Evolutionary conservation across 2,797 vertebrate genomes (phyloP).

Genomic region (Acanthurus leucopareius): DNA sequence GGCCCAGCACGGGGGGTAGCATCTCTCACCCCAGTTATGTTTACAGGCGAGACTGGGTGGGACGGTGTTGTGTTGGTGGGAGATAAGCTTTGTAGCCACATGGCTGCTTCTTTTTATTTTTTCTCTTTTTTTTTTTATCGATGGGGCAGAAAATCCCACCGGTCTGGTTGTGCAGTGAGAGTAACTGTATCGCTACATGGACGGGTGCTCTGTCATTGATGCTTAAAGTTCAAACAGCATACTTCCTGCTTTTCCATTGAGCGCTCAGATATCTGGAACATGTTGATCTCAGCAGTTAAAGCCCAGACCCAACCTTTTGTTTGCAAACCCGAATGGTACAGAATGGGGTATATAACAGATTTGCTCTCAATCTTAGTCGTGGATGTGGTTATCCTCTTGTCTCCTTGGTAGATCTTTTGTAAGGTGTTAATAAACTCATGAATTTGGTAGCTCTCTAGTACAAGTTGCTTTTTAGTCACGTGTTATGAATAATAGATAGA

Average conservation of each 20-base stretch:
- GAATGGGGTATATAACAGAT: constrained; percentile 7
- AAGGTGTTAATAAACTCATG: background rate
- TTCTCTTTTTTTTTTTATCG: constrained; percentile 27
- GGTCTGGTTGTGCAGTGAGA: constrained; percentile 48
- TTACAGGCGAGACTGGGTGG: constrained; percentile 68
- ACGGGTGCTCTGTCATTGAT: constrained; percentile 56
- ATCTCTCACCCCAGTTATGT: constrained; percentile 62
- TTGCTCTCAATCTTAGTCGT: constrained; percentile 9
- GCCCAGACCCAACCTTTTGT: constrained; percentile 15
- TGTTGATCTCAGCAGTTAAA: constrained; percentile 40
- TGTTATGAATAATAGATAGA: constrained; percentile 27
- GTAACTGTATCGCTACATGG: constrained; percentile 56
- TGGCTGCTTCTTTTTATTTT: constrained; percentile 16
- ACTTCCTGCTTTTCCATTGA: constrained; percentile 69
- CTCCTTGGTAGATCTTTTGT: background rate
- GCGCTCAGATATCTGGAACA: constrained; percentile 42
- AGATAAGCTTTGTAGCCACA: constrained; percentile 53
- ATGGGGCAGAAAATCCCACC: constrained; percentile 35
- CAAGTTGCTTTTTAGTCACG: constrained; percentile 1
- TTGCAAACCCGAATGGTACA: constrained; percentile 25
- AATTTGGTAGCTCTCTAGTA: constrained; percentile 1
- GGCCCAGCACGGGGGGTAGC: constrained; percentile 13
- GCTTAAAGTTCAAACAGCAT: constrained; percentile 63
- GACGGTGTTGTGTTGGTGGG: constrained; percentile 45
- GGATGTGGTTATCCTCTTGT: background rate